Base-by-base conservation (phyloP, 1,140 invertebrate genomes). In the Drosophila parabipectinata region DNA sequence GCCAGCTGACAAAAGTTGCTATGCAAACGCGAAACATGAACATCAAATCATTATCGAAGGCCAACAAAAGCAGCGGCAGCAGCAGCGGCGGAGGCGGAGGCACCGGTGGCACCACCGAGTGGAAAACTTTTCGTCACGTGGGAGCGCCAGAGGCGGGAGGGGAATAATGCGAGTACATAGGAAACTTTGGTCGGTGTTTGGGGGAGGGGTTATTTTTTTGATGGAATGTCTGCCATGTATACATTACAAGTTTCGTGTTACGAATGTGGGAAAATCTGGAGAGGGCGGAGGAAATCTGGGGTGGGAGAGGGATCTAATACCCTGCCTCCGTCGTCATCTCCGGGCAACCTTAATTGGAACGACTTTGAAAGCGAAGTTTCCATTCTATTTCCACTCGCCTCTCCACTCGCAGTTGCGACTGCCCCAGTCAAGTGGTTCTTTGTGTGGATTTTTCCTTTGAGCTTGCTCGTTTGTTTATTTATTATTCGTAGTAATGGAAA, bases 1-100 rank as follows among this genome's bases (percentile, higher is more conserved):
- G 59, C 57, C 53, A 67, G 26, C 56, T 68, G 74, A 85, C 82
- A 85, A 88, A 85, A 87, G 82, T 87, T 87, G 83, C 82, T 87
- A 87, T 87, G 82, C 59, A 79, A 87, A 87, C 78, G 81, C 54
- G 47, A 51, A 69, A 60, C 69, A 80, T 50, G 54, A 76, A 73
- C 55, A 60, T 56, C 34, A 57, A 80, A 71, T 71, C 63, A 71
- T 71, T 69, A 69, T 71, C 52, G 67, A 41, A 48, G 67, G 69
- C 41, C 72, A 75, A 54, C 54, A 67, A 69, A 18, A 14, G 18
- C 44, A 47, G 9, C 41, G 37, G 18, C 18, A 14, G 18, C 44
- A 47, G 9, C 51, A 47, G 18, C 28, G 26, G 30, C 18, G n/a
- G 7, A 8, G 12, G 9, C 18, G n/a, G 7, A 8, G 12, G 9